Evolutionary conservation across 2,888 invertebrate genomes (phyloP), one percentile per base, ranked within the genome.

Genomic region (Spodoptera picta): DNA sequence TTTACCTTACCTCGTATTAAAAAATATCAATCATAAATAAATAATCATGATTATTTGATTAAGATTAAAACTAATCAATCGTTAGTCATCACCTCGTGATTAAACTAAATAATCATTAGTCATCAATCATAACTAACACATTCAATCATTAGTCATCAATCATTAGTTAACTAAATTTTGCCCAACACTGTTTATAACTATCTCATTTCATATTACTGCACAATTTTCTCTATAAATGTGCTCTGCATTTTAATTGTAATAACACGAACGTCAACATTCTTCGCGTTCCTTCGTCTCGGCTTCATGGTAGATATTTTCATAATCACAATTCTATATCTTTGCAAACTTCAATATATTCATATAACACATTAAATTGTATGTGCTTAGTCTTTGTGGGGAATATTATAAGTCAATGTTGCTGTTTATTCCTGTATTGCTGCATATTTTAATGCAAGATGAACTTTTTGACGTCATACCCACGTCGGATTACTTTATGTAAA

Each of bases 301-400:
- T 62, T 69, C 51, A 68, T 68, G 54, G 66, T 73, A 74, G 76
- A 79, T 71, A 74, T 81, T 74, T 69, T 79, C 78, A 84, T 82
- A 82, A 73, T 84, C 80, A 84, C 82, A 84, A 81, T 82, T 80
- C 61, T 74, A 73, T 74, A 69, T 54, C 68, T 76, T 76, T 55
- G 52, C 52, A 66, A 62, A 60, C 60, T 67, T 66, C 36, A 36
- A 66, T 55, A 64, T 55, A 65, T 65, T 62, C 46, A 41, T 68
- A 54, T 65, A 52, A 52, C 71, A 60, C 52, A 36, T 75, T 52
- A 19, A 60, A 58, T 59, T 56, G 31, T 65, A 58, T 65, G 50
- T 54, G 27, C 53, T 66, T 61, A 73, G 57, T 65, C 46, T 57
- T 56, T 52, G 31, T 53, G 60, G 52, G 45, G 52, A 59, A 61